Conservation (phyloP, 2,113 vertebrate species). For the Amphiprion percula region DNA sequence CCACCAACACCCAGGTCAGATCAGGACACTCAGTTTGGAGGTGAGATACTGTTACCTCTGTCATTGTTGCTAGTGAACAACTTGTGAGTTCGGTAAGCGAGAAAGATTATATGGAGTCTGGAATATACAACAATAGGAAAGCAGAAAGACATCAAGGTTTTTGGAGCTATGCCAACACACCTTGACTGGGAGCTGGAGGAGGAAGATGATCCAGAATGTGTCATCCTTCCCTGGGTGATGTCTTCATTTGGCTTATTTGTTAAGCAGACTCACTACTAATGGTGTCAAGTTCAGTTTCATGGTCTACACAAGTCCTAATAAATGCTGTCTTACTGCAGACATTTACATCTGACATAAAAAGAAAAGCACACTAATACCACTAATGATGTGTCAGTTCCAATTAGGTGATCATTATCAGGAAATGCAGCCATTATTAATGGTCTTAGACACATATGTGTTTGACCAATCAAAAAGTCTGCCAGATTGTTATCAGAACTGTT, state of each 20-base stretch:
- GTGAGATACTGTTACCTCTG: background rate
- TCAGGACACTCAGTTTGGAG: slow-evolving; percentile 11
- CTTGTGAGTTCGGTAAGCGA: background rate
- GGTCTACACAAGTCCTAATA: no score
- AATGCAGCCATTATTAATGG: no score
- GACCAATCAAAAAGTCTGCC: no score
- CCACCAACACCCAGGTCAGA: slow-evolving; percentile 1
- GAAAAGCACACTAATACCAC: background rate
- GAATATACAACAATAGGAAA: slow-evolving; percentile 16
- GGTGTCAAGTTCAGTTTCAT: no score
- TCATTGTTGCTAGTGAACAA: slow-evolving; percentile 2
- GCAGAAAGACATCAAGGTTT: background rate
- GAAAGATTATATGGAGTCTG: slow-evolving; percentile 28
- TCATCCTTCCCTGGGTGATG: background rate
- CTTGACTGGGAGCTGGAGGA: background rate
- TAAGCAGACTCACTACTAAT: background rate
- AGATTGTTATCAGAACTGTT: no score
- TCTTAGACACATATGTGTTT: no score
- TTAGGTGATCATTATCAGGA: background rate
- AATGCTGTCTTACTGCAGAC: no score
- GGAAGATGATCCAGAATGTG: slow-evolving; percentile 30
- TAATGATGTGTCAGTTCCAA: background rate
- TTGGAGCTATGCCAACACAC: background rate
- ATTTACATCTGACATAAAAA: no score
- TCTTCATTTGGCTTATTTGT: background rate